A percentile compares a stretch with the other conserved stretches of the same genome.
These are phyloP conservation scores for Amphipoea oculea DNA, from an alignment of 2,888 invertebrate species.

Conservation along the genomic window DNA sequence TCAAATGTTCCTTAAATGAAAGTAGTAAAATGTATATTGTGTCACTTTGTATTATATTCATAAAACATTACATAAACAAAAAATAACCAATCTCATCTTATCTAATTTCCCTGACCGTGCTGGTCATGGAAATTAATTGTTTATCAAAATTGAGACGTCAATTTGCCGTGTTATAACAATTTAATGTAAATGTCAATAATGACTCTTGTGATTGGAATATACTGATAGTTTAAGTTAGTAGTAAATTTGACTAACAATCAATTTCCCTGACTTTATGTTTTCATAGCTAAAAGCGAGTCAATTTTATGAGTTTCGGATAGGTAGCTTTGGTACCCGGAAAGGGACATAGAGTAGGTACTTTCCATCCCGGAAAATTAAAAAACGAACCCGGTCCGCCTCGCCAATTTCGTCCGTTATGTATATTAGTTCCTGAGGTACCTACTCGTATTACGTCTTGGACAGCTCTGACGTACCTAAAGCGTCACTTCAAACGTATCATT, in stretches of 20 bases:
- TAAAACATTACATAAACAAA: too few relatives aligned
- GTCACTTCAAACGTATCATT: slow-evolving; percentile 33
- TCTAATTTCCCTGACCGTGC: too few relatives aligned
- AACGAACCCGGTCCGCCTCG: slow-evolving; percentile 18
- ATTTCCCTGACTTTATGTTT: background rate
- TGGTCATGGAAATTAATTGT: background rate
- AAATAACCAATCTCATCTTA: too few relatives aligned
- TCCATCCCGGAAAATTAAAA: slow-evolving; percentile 39
- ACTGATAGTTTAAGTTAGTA: background rate
- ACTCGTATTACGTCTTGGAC: slow-evolving; percentile 19
- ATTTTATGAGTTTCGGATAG: slow-evolving; percentile 11
- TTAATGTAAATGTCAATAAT: background rate
- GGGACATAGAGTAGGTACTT: slow-evolving; percentile 12
- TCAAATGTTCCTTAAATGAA: too few relatives aligned
- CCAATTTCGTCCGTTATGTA: slow-evolving; percentile 41
- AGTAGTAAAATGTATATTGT: too few relatives aligned
- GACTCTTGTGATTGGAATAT: background rate
- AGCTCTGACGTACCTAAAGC: slow-evolving; percentile 29
- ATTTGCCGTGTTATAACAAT: background rate
- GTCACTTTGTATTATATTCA: too few relatives aligned
- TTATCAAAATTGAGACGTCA: background rate
- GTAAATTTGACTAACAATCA: background rate
- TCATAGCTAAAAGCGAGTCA: background rate
- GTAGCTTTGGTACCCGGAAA: slow-evolving; percentile 3
- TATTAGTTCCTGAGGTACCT: slow-evolving; percentile 26